Evolutionary conservation across 2,113 vertebrate species (phyloP), one percentile per base, ranked within the genome.

Genomic region (Globicephala melas): DNA sequence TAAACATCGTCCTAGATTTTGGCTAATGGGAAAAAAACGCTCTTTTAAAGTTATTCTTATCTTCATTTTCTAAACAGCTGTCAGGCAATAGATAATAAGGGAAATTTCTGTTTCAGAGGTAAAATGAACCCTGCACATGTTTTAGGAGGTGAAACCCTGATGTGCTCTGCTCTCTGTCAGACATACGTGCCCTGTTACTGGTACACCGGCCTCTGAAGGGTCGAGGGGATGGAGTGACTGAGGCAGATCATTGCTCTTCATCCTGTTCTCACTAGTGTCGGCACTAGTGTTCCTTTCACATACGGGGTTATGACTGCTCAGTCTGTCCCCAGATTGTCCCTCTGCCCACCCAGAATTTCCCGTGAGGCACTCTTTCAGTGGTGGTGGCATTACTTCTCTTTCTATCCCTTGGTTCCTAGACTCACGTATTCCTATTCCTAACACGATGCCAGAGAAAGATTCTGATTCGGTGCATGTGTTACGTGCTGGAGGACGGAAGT

Each of bases 391-490:
- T 18, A 11, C 33, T 58, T 63, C 25, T 87, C 33, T 8, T 20
- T 53, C 53, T n/a, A 1, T 23, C 23, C 38, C 13, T 41, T 28
- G 14, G 36, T 26, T 55, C 74, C n/a, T 8, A 17, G 86, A 28
- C 23, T 62, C 47, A 18, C 4, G 3, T 31, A 3, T 65, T 55
- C 18, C 41, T 15, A 50, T 4, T 13, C 55, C 41, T 18, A 63
- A 38, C 3, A 4, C 4, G 5, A 4, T 9, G 62, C 8, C 14
- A 36, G 47, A 50, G 10, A 23, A 63, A 20, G 20, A 4, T 38
- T 74, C 15, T 36, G 74, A 65, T 50, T 5, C 25, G 9, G 33
- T 4, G 25, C 0, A 1, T 6, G 3, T 1, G 5, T 4, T 47
- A 25, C 18, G 1, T 14, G 6, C 23, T 21, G 62, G 17, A 31